Conservation (phyloP, 2,797 vertebrate species). For the Merluccius polli region DNA sequence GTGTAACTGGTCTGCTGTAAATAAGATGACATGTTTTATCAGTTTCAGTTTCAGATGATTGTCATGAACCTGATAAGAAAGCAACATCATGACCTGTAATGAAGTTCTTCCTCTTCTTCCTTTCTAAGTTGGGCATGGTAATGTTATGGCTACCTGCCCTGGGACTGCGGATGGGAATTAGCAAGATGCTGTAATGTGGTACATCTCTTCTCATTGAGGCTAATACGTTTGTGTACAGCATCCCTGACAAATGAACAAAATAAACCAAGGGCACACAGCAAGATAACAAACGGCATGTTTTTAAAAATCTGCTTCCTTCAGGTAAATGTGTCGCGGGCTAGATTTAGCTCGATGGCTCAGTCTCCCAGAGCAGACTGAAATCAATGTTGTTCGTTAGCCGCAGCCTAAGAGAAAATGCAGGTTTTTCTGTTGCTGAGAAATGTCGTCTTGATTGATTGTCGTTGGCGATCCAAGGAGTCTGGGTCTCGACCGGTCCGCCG, state of each 20-base stretch:
- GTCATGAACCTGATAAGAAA: too few relatives aligned
- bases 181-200: not conserved
- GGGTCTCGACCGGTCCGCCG: constrained; percentile 26
- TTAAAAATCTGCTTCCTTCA: not conserved
- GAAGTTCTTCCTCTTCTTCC: too few relatives aligned
- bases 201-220: not conserved
- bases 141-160: too few relatives aligned
- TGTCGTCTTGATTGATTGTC: constrained; percentile 41
- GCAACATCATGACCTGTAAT: too few relatives aligned
- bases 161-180: too few relatives aligned
- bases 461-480: constrained; percentile 28
- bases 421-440: constrained; percentile 48
- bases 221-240: not conserved
- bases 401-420: constrained; percentile 57
- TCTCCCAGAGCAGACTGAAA: constrained; percentile 58
- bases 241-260: not conserved
- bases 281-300: not conserved
- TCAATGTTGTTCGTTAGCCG: constrained; percentile 62
- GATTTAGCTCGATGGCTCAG: constrained; percentile 53
- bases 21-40: too few relatives aligned
- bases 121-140: too few relatives aligned
- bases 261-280: not conserved
- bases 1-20: not conserved
- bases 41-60: too few relatives aligned
- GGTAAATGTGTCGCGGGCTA: constrained; percentile 37